Evolutionary conservation across 2,113 vertebrate genomes (phyloP), one percentile per base, ranked within the genome.

Genomic region (human): DNA sequence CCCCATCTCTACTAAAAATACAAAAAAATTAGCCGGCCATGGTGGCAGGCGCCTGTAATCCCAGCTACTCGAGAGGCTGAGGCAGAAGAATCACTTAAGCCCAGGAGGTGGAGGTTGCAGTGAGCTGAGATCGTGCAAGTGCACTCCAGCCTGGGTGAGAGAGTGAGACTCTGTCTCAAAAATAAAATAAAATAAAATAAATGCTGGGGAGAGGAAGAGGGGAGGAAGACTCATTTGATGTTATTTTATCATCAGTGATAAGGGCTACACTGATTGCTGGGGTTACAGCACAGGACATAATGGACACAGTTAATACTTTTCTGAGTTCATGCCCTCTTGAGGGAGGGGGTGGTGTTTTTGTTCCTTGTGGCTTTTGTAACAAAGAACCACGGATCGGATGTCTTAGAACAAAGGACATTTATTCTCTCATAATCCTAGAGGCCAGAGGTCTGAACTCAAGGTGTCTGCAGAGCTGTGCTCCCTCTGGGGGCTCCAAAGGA

Each of bases 371-470:
- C 43, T 6, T 16, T 57, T 40, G 75, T 32, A 59, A 72, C 80
- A 66, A 68, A 82, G 50, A 17, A 2, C 27, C 59, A 55, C 27
- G 45, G 43, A 14, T 50, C 1, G 14, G 48, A 35, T 38, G 35
- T 35, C 43, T 78, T 55, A 0, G 18, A 45, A 35, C 66, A 40
- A 55, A 18, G 38, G 61, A 16, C 8, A 25, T 35, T 22, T 9
- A 3, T 64, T 13, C 2, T 38, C 23, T 35, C 50, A 1, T 0
- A 0, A 50, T 8, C 2, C 50, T 1, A 2, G 45, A 43, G 80
- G 7, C 25, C 20, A 50, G 78, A 50, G 11, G 17, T 13, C 52
- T 30, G n/a, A 55, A 27, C 50, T 30, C 40, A 40, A 57, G 48
- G n/a, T 12, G 8, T 68, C 18, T 27, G 70, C 38, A 52, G 55